Conservation (phyloP, 1,140 invertebrate genomes). For the Aplysia californica region DNA sequence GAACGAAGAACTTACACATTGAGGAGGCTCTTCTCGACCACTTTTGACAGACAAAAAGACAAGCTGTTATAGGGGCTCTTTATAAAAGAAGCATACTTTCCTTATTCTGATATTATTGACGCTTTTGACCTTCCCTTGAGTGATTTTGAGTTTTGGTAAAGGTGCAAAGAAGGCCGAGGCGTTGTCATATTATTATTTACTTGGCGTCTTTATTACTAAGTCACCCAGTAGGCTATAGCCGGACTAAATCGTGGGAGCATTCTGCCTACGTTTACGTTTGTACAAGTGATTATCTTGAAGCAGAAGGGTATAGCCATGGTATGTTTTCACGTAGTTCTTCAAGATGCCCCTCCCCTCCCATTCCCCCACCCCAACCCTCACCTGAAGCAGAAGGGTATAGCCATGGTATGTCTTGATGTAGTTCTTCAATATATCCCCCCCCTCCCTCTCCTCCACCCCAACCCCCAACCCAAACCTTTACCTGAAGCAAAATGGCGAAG, state of each 20-base stretch:
- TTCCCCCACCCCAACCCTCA: neutral
- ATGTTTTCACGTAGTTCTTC: neutral
- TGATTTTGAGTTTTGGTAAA: neutral
- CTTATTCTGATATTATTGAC: neutral
- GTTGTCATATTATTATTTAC: no score
- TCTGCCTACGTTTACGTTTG: no score
- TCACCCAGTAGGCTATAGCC: no score
- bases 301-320: neutral
- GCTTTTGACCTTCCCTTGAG: neutral
- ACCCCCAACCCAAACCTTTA: constrained; percentile 15
- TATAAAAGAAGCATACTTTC: neutral
- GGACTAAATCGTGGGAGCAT: no score
- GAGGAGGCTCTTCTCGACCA: neutral
- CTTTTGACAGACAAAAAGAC: neutral
- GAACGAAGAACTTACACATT: neutral
- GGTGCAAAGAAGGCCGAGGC: no score
- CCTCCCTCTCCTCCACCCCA: neutral
- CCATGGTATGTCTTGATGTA: neutral
- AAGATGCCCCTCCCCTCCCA: neutral
- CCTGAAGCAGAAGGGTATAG: neutral
- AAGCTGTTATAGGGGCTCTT: neutral
- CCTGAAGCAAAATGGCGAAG: constrained; percentile 41
- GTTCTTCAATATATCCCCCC: neutral
- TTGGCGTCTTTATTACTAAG: no score
- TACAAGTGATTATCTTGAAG: no score